Evolutionary conservation across 2,888 invertebrate genomes (phyloP).

Genomic region (Thymelicus acteon): DNA sequence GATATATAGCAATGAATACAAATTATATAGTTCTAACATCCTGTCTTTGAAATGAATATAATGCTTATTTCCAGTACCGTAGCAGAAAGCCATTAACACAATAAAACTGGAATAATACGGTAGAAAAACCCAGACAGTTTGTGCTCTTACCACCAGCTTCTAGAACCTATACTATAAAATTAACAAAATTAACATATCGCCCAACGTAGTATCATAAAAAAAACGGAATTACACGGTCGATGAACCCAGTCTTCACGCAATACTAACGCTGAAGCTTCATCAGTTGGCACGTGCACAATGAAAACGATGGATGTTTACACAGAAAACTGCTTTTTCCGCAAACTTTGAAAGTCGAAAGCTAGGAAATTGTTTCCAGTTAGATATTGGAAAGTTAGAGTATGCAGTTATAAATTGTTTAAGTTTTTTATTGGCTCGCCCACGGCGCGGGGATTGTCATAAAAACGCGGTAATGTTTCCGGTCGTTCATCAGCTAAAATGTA

Average conservation of each 20-base stretch:
- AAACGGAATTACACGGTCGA: slow-evolving; percentile 5
- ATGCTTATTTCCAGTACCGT: no score
- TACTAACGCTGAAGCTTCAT: slow-evolving; percentile 34
- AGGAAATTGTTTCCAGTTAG: slow-evolving; percentile 35
- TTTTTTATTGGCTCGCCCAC: slow-evolving; percentile 29
- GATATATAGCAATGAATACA: no score
- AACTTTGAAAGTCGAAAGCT: slow-evolving; percentile 39
- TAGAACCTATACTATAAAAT: neutral
- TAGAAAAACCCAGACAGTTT: no score
- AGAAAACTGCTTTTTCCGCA: slow-evolving; percentile 17
- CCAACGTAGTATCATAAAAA: neutral
- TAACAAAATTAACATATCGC: neutral
- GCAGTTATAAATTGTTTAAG: slow-evolving; percentile 25
- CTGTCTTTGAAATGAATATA: no score
- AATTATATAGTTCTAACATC: no score
- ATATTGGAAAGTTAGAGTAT: slow-evolving; percentile 31
- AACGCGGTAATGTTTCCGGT: slow-evolving; percentile 31
- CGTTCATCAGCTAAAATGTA: neutral
- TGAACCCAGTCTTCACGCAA: slow-evolving; percentile 32
- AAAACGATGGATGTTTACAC: slow-evolving; percentile 40
- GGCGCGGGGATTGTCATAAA: slow-evolving; percentile 15
- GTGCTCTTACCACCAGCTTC: neutral
- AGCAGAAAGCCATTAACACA: no score
- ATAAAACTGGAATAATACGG: no score
- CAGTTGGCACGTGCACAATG: slow-evolving; percentile 45